Conservation (phyloP, 1,140 invertebrate species). For the Apis cerana region DNA sequence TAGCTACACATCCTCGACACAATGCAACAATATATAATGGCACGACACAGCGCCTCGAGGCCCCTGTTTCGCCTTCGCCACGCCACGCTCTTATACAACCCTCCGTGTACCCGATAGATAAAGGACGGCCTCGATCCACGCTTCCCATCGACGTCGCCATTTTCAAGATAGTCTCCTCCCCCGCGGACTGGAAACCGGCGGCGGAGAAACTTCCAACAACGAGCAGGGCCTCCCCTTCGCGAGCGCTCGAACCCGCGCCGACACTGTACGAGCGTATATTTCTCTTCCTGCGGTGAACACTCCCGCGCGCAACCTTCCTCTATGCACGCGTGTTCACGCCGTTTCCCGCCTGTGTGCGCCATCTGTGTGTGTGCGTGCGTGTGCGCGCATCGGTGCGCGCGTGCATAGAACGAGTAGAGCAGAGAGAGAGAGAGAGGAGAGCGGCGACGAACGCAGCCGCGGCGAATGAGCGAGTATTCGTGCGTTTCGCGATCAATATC, state of each 20-base stretch:
- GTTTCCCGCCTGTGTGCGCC: neutral
- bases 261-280: neutral
- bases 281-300: slow-evolving; percentile 10
- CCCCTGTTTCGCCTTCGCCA: neutral
- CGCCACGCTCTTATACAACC: neutral
- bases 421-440: slow-evolving; percentile 7
- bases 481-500: slow-evolving; percentile 81
- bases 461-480: slow-evolving; percentile 71
- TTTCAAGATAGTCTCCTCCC: slow-evolving; percentile 79
- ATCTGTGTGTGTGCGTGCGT: neutral
- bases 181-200: slow-evolving; percentile 62
- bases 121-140: slow-evolving; percentile 52
- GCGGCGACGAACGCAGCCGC: slow-evolving; percentile 52
- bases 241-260: neutral
- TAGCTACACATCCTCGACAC: slow-evolving; percentile 50
- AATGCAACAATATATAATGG: slow-evolving; percentile 53
- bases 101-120: slow-evolving; percentile 47
- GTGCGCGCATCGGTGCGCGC: neutral
- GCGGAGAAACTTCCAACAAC: slow-evolving; percentile 44
- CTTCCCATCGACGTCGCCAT: slow-evolving; percentile 69
- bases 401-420: neutral
- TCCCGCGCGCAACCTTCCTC: neutral
- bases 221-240: slow-evolving; percentile 46
- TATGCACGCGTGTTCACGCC: neutral
- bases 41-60: slow-evolving; percentile 5